phyloP scores from a whole-genome alignment of 2,797 vertebrate genomes.

The Crenichthys baileyi region DNA sequence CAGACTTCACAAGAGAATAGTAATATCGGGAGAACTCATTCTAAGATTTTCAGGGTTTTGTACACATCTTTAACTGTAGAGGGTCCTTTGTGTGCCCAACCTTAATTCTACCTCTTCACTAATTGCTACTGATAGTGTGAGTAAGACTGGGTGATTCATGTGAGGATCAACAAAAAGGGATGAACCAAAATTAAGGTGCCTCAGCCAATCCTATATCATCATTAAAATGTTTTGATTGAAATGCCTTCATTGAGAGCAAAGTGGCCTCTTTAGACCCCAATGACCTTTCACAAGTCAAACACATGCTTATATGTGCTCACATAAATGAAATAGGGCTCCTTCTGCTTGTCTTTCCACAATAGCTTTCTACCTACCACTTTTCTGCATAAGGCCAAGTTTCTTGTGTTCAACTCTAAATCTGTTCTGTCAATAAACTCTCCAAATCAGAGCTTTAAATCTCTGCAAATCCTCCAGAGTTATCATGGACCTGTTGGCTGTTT shows the following conservation, averaged over 20 bases:
- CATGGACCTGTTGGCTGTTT: neutral
- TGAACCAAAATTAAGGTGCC: neutral
- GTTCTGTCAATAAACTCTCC: neutral
- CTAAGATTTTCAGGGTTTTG: too few relatives aligned
- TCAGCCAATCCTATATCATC: neutral
- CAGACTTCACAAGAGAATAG: too few relatives aligned
- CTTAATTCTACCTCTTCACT: too few relatives aligned
- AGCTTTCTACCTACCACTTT: neutral
- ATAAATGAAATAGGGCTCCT: neutral
- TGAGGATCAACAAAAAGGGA: too few relatives aligned
- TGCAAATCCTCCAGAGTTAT: neutral
- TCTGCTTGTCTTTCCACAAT: neutral
- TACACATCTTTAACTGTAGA: too few relatives aligned
- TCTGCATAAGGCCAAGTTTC: neutral
- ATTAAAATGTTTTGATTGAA: neutral
- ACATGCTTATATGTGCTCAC: neutral
- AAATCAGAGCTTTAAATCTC: constrained; percentile 1
- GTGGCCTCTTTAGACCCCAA: neutral
- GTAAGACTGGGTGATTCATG: too few relatives aligned
- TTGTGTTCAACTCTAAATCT: neutral
- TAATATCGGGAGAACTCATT: too few relatives aligned
- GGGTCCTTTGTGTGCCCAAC: too few relatives aligned
- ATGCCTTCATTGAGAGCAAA: neutral
- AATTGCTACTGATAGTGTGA: too few relatives aligned
- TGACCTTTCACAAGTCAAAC: neutral